Conservation (phyloP, 2,797 vertebrate genomes). For the Oophaga sylvatica region DNA sequence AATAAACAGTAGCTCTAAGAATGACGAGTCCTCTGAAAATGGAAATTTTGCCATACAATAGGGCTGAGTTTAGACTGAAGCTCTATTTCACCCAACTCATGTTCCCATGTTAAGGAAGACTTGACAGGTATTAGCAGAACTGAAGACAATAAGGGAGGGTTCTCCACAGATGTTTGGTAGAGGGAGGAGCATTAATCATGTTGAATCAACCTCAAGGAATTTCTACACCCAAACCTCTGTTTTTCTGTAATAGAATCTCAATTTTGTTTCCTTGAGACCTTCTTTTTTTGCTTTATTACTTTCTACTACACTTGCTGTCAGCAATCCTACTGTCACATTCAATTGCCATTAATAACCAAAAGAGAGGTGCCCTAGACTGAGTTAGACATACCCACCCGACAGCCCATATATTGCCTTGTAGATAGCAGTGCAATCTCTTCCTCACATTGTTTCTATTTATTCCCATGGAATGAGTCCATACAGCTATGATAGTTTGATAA, state of each 20-base stretch:
- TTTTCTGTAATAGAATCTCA: neutral
- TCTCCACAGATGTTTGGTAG: slow-evolving; percentile 53
- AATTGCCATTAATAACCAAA: too few relatives aligned
- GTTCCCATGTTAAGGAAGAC: slow-evolving; percentile 37
- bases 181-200: slow-evolving; percentile 39
- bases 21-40: neutral
- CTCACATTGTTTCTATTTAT: too few relatives aligned
- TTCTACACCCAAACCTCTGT: slow-evolving; percentile 46
- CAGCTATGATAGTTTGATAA: too few relatives aligned
- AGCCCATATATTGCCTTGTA: too few relatives aligned
- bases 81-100: slow-evolving; percentile 25
- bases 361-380: too few relatives aligned
- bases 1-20: slow-evolving; percentile 34
- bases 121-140: slow-evolving; percentile 35
- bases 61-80: slow-evolving; percentile 38
- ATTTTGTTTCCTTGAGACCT: neutral
- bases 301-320: too few relatives aligned
- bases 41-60: slow-evolving; percentile 35
- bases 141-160: slow-evolving; percentile 54
- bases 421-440: too few relatives aligned
- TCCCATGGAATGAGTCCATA: too few relatives aligned
- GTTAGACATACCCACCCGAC: too few relatives aligned
- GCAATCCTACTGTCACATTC: too few relatives aligned
- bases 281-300: too few relatives aligned
- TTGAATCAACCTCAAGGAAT: slow-evolving; percentile 55